Evolutionary conservation across 2,888 invertebrate species (phyloP).

Genomic region (Plemyria rubiginata): DNA sequence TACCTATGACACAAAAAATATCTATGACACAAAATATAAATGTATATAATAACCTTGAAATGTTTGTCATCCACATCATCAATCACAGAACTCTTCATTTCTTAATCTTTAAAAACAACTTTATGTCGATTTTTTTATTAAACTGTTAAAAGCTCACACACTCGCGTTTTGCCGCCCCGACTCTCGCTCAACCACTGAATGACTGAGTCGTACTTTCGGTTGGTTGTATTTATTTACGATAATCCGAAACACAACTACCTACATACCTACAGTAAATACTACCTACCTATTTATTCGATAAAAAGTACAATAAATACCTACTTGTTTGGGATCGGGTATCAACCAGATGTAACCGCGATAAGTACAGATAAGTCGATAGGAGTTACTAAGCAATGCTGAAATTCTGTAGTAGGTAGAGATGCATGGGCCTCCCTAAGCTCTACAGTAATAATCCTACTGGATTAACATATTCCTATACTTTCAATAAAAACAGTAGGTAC

Average conservation of each 20-base stretch:
- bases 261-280: too few relatives aligned
- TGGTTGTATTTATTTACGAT: constrained; percentile 22
- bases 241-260: constrained; percentile 18
- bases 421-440: too few relatives aligned
- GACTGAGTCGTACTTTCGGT: constrained; percentile 10
- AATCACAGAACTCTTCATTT: constrained; percentile 30
- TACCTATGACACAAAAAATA: constrained; percentile 1
- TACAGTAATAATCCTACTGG: too few relatives aligned
- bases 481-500: too few relatives aligned
- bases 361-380: not conserved
- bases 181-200: constrained; percentile 23
- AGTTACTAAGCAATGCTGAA: not conserved
- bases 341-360: constrained; percentile 2
- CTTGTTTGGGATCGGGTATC: not conserved
- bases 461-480: too few relatives aligned
- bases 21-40: not conserved
- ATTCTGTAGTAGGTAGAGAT: too few relatives aligned
- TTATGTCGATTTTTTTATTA: too few relatives aligned
- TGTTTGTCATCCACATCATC: constrained; percentile 28
- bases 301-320: constrained; percentile 14
- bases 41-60: constrained; percentile 33
- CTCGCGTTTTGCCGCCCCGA: constrained; percentile 23
- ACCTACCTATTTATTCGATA: constrained; percentile 14
- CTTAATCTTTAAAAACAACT: constrained; percentile 3
- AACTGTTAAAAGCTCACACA: constrained; percentile 11